Conservation (phyloP, 1,140 invertebrate species). For the Parapsyche elsis region DNA sequence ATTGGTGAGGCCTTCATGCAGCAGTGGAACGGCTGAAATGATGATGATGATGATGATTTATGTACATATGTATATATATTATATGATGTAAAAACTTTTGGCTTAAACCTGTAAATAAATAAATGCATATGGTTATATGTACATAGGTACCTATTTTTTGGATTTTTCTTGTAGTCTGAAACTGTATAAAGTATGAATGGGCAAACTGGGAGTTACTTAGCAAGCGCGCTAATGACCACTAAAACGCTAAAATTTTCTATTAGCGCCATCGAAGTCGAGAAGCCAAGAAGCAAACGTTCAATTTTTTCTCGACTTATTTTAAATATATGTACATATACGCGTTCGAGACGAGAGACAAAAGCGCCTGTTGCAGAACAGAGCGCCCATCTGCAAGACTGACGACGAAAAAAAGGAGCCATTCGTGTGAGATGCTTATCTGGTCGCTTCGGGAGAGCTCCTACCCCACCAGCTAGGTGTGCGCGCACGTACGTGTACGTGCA, state of each 20-base stretch:
- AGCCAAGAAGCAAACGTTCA: neutral
- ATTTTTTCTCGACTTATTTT: neutral
- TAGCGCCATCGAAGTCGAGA: neutral
- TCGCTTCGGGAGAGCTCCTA: neutral
- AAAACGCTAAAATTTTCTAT: neutral
- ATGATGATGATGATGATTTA: no score
- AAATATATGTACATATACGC: neutral
- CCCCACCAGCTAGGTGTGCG: neutral
- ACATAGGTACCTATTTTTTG: no score
- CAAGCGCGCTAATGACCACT: neutral
- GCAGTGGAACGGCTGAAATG: no score
- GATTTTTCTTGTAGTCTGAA: no score
- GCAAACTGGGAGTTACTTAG: neutral
- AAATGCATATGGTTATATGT: no score
- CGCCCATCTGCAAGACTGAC: neutral
- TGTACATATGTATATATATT: no score
- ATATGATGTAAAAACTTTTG: no score
- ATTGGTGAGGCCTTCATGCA: no score
- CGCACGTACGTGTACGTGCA: neutral
- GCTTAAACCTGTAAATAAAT: no score
- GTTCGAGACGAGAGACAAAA: neutral
- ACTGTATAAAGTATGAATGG: neutral
- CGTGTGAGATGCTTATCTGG: slow-evolving; percentile 10
- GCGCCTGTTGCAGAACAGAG: neutral
- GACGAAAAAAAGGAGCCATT: slow-evolving; percentile 7